A percentile compares a stretch with the other conserved stretches of the same genome.
phyloP scores from a whole-genome alignment of 2,797 vertebrate species.

The Bovichtus diacanthus region DNA sequence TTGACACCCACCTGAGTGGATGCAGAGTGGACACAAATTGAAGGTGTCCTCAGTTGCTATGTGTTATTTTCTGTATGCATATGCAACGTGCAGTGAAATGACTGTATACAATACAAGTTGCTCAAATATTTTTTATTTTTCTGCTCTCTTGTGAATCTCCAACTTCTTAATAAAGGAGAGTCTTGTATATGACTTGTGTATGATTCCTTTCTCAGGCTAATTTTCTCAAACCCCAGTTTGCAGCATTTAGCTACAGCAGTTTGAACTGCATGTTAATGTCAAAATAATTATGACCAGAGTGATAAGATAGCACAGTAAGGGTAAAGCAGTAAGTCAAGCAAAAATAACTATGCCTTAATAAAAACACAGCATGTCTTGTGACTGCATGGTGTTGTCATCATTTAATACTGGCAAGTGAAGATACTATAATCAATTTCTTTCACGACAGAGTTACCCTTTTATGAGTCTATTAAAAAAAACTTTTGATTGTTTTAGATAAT shows the following conservation, averaged over 20 bases:
- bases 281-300: background rate
- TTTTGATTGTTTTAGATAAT: slow-evolving; percentile 24
- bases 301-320: slow-evolving; percentile 6
- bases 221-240: background rate
- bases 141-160: background rate
- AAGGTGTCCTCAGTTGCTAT: slow-evolving; percentile 6
- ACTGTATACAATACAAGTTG: background rate
- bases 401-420: slow-evolving; percentile 5
- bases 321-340: background rate
- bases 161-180: slow-evolving; percentile 4
- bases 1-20: slow-evolving; percentile 40
- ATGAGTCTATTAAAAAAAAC: slow-evolving; percentile 15
- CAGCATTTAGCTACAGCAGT: background rate
- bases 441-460: slow-evolving; percentile 6
- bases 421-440: slow-evolving; percentile 1
- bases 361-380: slow-evolving; percentile 12
- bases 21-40: slow-evolving; percentile 13
- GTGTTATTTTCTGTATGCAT: slow-evolving; percentile 2
- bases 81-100: background rate
- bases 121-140: background rate
- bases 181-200: slow-evolving; percentile 1
- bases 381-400: slow-evolving; percentile 10
- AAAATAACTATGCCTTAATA: slow-evolving; percentile 14
- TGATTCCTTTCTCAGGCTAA: background rate
- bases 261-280: background rate